Base-by-base conservation (phyloP, 2,113 vertebrate species). In the Ascaphus truei region DNA sequence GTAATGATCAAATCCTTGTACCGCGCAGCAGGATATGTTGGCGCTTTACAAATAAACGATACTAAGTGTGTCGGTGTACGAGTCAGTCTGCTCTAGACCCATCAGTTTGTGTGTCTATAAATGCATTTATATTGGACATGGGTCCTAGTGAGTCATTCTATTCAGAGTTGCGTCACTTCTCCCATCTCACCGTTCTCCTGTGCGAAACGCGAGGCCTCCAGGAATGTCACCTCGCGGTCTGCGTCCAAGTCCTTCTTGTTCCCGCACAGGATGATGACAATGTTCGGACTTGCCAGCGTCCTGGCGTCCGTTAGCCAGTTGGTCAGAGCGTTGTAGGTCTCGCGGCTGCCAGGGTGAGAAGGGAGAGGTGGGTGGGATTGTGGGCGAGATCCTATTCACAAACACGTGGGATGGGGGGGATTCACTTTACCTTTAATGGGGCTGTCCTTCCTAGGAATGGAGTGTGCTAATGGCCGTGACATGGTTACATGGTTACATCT, bases 201-300 rank as follows among this genome's bases (percentile, higher is more conserved):
- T 62, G 94, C 94, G 43, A 96, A 96, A 60, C 93, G 93, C 0
- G 94, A 96, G 0, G 94, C 94, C 75, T 96, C 94, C 56, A 96
- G 78, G 79, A 96, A 96, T 11, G 94, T 96, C 81, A 96, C 94
- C 80, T 96, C 94, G 0, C 94, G 84, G 71, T 96, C 94, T 0
- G 92, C 91, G 9, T 95, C 94, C 85, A 96, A 80, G 76, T 96
- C 94, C 74, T 95, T 96, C 89, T 96, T 96, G 79, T 96, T 96
- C 43, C 94, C 94, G 12, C 94, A 96, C 56, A 96, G 86, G 73
- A 96, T 96, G 59, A 96, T 94, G 63, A 92, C 90, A 1, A 96
- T 96, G 80, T 96, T 96, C 72, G 93, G 94, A 68, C 94, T 96
- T 7, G 94, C 94, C 71, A 96, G 84, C 0, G 93, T 96, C 64